Evolutionary conservation across 2,888 invertebrate genomes (phyloP).

Genomic region (Hemistola chrysoprasaria): DNA sequence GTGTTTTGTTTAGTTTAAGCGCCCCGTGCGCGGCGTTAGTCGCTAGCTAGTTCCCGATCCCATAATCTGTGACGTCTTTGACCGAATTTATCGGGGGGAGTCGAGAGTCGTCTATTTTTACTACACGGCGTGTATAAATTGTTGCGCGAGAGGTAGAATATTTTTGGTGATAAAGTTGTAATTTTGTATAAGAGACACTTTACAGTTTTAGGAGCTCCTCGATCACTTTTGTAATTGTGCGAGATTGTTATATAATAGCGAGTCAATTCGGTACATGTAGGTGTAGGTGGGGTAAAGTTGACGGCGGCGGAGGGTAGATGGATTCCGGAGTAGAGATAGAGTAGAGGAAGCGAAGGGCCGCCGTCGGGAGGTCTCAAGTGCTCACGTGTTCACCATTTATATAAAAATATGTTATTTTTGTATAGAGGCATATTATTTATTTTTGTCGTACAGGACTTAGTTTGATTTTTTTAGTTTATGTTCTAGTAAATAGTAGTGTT

Average conservation of each 20-base stretch:
- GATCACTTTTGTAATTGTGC: conserved; percentile 77
- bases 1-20: conserved; percentile 14
- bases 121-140: conserved; percentile 52
- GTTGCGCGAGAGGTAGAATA: conserved; percentile 50
- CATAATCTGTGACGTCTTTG: conserved; percentile 40
- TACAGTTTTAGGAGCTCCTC: conserved; percentile 69
- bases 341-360: conserved; percentile 25
- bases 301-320: conserved; percentile 31
- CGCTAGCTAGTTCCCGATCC: conserved; percentile 43
- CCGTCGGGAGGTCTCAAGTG: conserved; percentile 52
- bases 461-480: conserved; percentile 58
- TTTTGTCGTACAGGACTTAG: conserved; percentile 66
- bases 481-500: conserved; percentile 67
- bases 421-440: conserved; percentile 81
- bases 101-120: conserved; percentile 62
- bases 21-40: conserved; percentile 30
- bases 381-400: conserved; percentile 76
- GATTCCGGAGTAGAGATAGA: conserved; percentile 6
- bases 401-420: conserved; percentile 72
- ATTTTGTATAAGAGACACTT: conserved; percentile 65
- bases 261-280: conserved; percentile 59
- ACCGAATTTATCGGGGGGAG: conserved; percentile 43
- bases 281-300: conserved; percentile 23
- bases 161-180: conserved; percentile 67
- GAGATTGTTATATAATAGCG: conserved; percentile 57